A percentile compares a stretch with the other conserved stretches of the same genome.
Conservation (phyloP, 2,113 vertebrate genomes). For the Nesoenas mayeri region DNA sequence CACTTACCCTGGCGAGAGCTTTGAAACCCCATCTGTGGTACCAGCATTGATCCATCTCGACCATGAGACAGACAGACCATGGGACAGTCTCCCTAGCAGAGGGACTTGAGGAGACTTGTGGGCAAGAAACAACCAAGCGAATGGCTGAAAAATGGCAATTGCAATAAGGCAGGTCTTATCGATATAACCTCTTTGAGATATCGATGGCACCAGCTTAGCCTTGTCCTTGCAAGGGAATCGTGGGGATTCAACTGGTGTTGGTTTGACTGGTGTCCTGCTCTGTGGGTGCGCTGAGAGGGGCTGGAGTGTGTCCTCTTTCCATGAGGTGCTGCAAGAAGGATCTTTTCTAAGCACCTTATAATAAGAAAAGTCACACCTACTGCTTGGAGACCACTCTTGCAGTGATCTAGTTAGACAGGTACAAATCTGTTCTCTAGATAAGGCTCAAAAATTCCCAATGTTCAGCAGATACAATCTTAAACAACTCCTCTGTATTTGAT, state of each 20-base stretch:
- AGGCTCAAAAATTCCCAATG: background rate
- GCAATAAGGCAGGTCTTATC: background rate
- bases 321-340: background rate
- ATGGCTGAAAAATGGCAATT: background rate
- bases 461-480: background rate
- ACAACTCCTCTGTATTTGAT: background rate
- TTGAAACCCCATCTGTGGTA: background rate
- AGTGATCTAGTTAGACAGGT: background rate
- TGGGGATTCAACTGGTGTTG: background rate
- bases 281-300: background rate
- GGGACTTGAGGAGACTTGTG: background rate
- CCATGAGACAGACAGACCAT: accelerated
- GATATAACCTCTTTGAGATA: background rate
- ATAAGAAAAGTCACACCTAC: background rate
- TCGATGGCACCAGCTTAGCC: background rate
- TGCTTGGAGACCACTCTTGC: background rate
- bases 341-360: background rate
- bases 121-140: background rate
- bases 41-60: accelerated
- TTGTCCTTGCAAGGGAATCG: background rate
- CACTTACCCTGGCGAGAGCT: background rate
- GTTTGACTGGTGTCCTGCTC: background rate
- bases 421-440: background rate
- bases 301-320: background rate
- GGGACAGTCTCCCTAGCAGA: background rate